Evolutionary conservation across 1,140 invertebrate species (phyloP), one percentile per base, ranked within the genome.

Genomic region (Pseudoatta argentina): DNA sequence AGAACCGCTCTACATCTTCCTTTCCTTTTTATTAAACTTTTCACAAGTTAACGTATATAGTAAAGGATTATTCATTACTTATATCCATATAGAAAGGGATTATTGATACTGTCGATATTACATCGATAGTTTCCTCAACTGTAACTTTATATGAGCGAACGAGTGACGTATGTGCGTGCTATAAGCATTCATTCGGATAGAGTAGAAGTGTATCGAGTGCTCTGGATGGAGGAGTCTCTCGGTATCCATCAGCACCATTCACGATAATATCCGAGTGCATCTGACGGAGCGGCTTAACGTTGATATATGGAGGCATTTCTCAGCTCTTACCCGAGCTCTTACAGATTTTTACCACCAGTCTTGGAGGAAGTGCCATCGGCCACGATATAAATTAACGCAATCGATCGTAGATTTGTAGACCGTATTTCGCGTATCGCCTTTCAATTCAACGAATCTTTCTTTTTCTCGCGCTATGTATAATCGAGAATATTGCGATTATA

Each of bases 261-360:
- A 86, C 88, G 77, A 88, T 89, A 91, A 92, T 91, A 92, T 92
- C 88, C 64, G 86, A 87, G 79, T 91, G 88, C 76, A 86, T 91
- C 87, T 88, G 87, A 91, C 88, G 83, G 87, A 87, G 86, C 89
- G 82, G 87, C 86, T 88, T 86, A 89, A 87, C 87, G 85, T 86
- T 92, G 91, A 92, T 92, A 88, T 91, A 92, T 91, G 86, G 88
- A 82, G 82, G 66, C 89, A 92, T 92, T 92, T 92, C 89, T 91
- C 92, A 91, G 77, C 67, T 72, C 39, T 85, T 71, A 79, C 82
- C 75, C 79, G 30, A 30, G 39, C 85, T 87, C 78, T 81, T 78
- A 75, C 39, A 75, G 30, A 89, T 73, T 91, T 92, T 92, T 92
- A 83, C 86, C 89, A 87, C 86, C 69, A 51, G 72, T 53, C 88